phyloP scores from a whole-genome alignment of 2,113 vertebrate genomes.

The Calidris pygmaea region DNA sequence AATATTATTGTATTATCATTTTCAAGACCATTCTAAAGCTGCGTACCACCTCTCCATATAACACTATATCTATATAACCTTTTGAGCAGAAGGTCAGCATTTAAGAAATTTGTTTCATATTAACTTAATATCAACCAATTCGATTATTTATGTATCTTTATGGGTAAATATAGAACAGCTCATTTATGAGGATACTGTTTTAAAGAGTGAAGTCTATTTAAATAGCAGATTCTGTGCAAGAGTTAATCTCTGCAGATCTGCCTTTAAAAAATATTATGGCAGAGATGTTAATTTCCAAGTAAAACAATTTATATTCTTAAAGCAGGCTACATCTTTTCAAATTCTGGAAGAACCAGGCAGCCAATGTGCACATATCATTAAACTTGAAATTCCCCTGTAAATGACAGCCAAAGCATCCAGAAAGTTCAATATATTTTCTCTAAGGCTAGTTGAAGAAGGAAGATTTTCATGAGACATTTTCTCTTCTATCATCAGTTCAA shows the following conservation, averaged over 20 bases:
- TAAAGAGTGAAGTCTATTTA: neutral
- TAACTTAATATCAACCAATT: neutral
- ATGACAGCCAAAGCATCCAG: conserved; percentile 8
- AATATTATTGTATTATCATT: neutral
- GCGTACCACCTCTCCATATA: neutral
- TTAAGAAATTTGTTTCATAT: neutral
- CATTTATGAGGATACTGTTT: neutral
- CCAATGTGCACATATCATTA: conserved; percentile 32
- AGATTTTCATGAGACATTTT: conserved; percentile 27
- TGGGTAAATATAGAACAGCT: conserved; percentile 18
- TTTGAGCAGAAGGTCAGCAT: neutral
- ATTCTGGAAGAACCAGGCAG: neutral
- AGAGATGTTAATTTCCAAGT: conserved; percentile 1
- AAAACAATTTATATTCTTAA: conserved; percentile 35
- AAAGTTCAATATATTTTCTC: conserved; percentile 39
- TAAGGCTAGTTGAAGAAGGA: neutral
- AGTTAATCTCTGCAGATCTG: neutral
- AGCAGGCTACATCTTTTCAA: conserved; percentile 13
- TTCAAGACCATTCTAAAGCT: neutral
- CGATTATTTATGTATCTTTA: neutral
- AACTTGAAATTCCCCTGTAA: conserved; percentile 34
- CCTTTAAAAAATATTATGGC: neutral
- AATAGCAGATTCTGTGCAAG: neutral
- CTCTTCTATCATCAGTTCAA: conserved; percentile 17
- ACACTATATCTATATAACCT: neutral